These are phyloP conservation scores for Watsonalla binaria DNA, from an alignment of 2,888 invertebrate genomes.

Conservation along the genomic window DNA sequence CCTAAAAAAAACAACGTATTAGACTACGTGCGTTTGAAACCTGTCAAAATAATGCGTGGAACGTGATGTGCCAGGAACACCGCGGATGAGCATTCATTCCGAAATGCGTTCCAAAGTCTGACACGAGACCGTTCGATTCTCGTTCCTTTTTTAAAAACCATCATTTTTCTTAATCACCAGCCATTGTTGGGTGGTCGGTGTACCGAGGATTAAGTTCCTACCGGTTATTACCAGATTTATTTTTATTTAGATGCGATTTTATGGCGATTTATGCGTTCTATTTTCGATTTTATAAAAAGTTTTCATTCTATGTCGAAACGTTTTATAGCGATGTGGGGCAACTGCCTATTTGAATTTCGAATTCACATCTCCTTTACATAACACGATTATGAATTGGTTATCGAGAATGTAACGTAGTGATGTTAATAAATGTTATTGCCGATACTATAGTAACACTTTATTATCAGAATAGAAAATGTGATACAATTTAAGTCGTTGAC, in stretches of 20 bases:
- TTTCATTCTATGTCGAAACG: neutral
- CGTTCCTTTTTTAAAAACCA: constrained; percentile 33
- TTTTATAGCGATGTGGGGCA: neutral
- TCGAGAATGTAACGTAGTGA: neutral
- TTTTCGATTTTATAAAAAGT: too few species aligned
- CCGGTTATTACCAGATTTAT: constrained; percentile 18
- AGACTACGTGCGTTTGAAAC: constrained; percentile 19
- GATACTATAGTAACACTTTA: neutral
- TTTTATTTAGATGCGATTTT: constrained; percentile 5
- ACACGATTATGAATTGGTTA: neutral
- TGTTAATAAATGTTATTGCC: neutral
- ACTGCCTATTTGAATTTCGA: neutral
- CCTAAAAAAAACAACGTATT: neutral
- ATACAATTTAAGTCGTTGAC: neutral
- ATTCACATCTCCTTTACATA: neutral
- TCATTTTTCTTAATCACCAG: constrained; percentile 51
- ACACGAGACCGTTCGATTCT: constrained; percentile 46
- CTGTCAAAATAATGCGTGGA: constrained; percentile 66
- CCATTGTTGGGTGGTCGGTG: constrained; percentile 58
- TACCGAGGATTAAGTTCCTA: constrained; percentile 25
- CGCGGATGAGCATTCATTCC: constrained; percentile 60
- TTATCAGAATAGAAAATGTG: neutral
- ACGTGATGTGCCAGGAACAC: constrained; percentile 61
- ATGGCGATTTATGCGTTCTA: neutral
- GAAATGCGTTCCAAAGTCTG: constrained; percentile 49